Conservation (phyloP, 2,113 vertebrate genomes). For the Nipponia nippon region DNA sequence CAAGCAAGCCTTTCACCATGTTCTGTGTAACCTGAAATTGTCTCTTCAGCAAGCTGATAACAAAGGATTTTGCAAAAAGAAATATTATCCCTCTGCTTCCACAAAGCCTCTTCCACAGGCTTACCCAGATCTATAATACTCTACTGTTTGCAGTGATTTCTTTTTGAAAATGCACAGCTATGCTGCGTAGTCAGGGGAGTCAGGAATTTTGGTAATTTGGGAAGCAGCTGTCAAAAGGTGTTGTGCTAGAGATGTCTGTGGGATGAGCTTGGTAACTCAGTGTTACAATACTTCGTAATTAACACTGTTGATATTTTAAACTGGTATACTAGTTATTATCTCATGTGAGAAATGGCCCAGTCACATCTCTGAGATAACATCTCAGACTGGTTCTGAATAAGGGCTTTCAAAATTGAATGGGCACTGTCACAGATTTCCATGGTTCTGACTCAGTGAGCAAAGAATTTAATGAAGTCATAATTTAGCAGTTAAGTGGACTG, state of each 20-base stretch:
- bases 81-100: background rate
- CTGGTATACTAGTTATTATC: background rate
- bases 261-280: background rate
- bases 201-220: background rate
- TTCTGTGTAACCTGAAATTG: background rate
- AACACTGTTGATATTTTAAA: background rate
- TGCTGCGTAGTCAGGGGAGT: rapidly evolving
- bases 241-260: background rate
- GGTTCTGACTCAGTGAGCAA: background rate
- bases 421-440: background rate
- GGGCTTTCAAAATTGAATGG: background rate
- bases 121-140: background rate
- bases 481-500: background rate
- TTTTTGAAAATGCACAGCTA: background rate
- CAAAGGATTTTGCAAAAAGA: background rate
- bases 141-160: background rate
- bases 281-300: background rate
- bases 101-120: background rate
- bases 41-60: background rate
- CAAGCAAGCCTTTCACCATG: background rate
- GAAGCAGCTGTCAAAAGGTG: background rate
- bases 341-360: background rate
- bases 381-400: background rate
- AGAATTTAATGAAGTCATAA: background rate
- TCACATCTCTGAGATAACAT: background rate